phyloP scores from a whole-genome alignment of 2,888 invertebrate species.

The Agriotes lineatus region DNA sequence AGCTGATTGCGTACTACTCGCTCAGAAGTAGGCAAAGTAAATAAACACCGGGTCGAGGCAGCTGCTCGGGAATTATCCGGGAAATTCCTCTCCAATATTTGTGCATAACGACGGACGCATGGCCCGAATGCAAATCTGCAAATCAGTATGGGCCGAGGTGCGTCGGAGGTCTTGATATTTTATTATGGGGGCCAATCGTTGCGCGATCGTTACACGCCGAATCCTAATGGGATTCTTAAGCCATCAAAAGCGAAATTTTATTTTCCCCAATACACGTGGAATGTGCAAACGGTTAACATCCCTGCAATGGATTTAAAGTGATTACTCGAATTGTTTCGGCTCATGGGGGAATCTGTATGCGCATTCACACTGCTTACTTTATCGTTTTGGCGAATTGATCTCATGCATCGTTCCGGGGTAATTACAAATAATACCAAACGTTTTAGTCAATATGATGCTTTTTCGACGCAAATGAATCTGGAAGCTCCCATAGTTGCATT shows the following conservation, averaged over 20 bases:
- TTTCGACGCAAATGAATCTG: too few species aligned
- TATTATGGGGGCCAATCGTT: constrained; percentile 24
- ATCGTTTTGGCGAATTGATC: too few species aligned
- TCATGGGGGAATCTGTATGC: too few species aligned
- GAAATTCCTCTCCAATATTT: constrained; percentile 16
- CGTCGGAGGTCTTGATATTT: constrained; percentile 26
- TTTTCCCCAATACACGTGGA: not conserved
- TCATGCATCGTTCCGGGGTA: too few species aligned
- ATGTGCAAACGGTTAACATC: constrained; percentile 4
- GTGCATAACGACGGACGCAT: constrained; percentile 23
- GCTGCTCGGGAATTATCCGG: constrained; percentile 13
- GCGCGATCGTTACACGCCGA: constrained; percentile 16
- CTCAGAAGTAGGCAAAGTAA: constrained; percentile 23
- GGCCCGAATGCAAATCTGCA: constrained; percentile 24
- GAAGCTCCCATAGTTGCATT: too few species aligned
- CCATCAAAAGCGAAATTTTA: constrained; percentile 13
- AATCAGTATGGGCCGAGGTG: constrained; percentile 21
- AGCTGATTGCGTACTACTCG: constrained; percentile 23
- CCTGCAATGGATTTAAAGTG: too few species aligned
- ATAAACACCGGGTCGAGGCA: constrained; percentile 17
- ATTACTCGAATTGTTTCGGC: too few species aligned
- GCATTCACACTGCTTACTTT: too few species aligned
- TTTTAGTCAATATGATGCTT: too few species aligned
- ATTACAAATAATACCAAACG: too few species aligned
- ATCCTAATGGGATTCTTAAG: constrained; percentile 21